Percentiles rank a stretch among this genome's conserved stretches.
Evolutionary conservation across 2,113 vertebrate genomes (phyloP).

Genomic region (Hemichromis elongatus): DNA sequence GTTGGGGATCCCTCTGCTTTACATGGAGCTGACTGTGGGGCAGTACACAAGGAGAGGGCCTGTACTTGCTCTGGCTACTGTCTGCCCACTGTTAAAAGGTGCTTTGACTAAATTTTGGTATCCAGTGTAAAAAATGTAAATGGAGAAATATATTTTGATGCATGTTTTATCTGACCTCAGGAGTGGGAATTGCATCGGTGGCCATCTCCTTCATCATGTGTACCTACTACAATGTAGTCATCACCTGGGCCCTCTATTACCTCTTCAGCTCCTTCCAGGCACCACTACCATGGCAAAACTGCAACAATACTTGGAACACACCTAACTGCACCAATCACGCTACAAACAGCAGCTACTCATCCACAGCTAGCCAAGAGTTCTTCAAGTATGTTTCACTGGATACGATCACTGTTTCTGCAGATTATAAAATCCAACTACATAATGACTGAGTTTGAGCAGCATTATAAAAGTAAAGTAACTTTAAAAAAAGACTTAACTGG

Average conservation of each 20-base stretch:
- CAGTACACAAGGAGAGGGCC: conserved; percentile 72
- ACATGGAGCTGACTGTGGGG: conserved; percentile 75
- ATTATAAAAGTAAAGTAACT: neutral
- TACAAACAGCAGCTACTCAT: conserved; percentile 60
- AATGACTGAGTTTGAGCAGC: neutral
- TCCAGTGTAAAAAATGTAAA: neutral
- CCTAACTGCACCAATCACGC: conserved; percentile 56
- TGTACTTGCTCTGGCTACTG: conserved; percentile 64
- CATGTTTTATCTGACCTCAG: conserved; percentile 34
- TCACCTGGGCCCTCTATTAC: conserved; percentile 77
- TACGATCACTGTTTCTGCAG: neutral
- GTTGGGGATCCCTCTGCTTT: conserved; percentile 73
- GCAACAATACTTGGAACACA: conserved; percentile 78
- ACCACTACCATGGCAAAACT: conserved; percentile 70
- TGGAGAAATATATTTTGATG: neutral
- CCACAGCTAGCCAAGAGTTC: conserved; percentile 76
- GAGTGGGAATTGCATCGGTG: conserved; percentile 74
- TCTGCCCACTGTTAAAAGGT: conserved; percentile 77
- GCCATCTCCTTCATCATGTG: conserved; percentile 78
- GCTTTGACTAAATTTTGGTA: neutral
- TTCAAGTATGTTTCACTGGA: conserved; percentile 60
- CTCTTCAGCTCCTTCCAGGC: conserved; percentile 75
- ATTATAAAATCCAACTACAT: neutral
- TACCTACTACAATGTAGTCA: conserved; percentile 76
- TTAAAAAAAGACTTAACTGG: neutral